These are phyloP conservation scores for Sinocyclocheilus rhinocerous DNA, from an alignment of 2,113 vertebrate genomes.

Conservation along the genomic window DNA sequence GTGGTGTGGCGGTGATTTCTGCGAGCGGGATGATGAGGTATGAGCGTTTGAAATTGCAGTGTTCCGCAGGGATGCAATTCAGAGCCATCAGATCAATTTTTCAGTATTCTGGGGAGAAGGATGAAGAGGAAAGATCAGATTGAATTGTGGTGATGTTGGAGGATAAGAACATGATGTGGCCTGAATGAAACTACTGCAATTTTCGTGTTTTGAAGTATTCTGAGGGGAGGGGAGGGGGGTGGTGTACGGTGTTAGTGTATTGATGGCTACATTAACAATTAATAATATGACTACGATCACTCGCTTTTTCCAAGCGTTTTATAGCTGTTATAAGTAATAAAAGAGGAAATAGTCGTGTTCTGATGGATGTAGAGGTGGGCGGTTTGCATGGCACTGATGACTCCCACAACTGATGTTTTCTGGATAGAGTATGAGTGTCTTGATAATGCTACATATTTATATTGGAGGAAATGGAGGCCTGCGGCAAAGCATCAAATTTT, in stretches of 20 bases:
- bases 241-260: not conserved
- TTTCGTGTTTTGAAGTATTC: not conserved
- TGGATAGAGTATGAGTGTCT: not conserved
- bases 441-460: conserved; percentile 21
- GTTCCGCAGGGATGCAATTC: conserved; percentile 39
- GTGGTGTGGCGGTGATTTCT: conserved; percentile 20
- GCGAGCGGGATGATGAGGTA: conserved; percentile 41
- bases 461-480: not conserved
- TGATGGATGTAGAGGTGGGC: not conserved
- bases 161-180: conserved; percentile 27
- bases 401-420: not conserved
- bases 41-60: conserved; percentile 37
- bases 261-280: conserved; percentile 21
- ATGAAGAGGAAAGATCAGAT: conserved; percentile 36
- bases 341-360: not conserved
- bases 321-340: not conserved
- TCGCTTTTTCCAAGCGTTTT: not conserved
- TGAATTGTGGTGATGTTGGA: conserved; percentile 36
- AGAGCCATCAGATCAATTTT: conserved; percentile 29
- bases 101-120: conserved; percentile 32
- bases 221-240: not conserved
- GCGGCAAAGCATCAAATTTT: not conserved
- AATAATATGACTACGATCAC: not conserved
- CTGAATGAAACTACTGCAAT: conserved; percentile 23
- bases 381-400: not conserved